Base-by-base conservation (phyloP, 2,113 vertebrate species). In the Anoplopoma fimbria region DNA sequence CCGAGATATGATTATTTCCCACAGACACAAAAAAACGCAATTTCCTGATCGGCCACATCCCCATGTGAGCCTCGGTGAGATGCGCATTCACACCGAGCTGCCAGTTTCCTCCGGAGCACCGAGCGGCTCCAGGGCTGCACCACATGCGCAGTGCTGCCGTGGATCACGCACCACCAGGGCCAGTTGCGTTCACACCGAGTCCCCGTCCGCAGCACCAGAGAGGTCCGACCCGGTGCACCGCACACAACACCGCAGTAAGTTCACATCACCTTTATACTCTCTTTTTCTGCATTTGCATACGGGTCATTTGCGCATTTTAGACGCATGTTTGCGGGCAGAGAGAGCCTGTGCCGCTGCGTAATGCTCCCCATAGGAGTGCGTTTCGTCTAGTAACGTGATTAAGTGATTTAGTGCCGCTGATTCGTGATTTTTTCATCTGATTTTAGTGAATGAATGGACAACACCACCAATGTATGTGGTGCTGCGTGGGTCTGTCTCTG, bases 81-180 rank as follows among this genome's bases (percentile, higher is more conserved):
- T 62, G 80, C 76, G 67, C 75, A 31, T 36, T 80, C 83, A 49
- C 69, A 3, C 72, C 13, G 29, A 68, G 67, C 75, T 77, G 83
- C 77, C 88, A 58, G 82, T 76, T 88, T 84, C 65, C 73, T 75
- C 85, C 69, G 80, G 80, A 87, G 79, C 38, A 81, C 82, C 68
- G 79, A 90, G 87, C 83, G 42, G 79, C 88, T 84, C 23, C 81
- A 9, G 63, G 57, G 14, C 79, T 74, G 64, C 63, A 78, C 81
- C 58, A 84, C 90, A 81, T 92, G 91, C 93, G 94, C 92, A 92
- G 91, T 90, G 69, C 87, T 86, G 87, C 81, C 65, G 83, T 75
- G 88, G 86, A 87, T 75, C 91, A 81, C 83, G 47, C 90, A 86
- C 95, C 94, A 89, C 93, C 94, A 94, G 82, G 93, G 93, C 87